These are phyloP conservation scores for Calameuta idolon DNA, from an alignment of 2,888 invertebrate species.

Conservation along the genomic window DNA sequence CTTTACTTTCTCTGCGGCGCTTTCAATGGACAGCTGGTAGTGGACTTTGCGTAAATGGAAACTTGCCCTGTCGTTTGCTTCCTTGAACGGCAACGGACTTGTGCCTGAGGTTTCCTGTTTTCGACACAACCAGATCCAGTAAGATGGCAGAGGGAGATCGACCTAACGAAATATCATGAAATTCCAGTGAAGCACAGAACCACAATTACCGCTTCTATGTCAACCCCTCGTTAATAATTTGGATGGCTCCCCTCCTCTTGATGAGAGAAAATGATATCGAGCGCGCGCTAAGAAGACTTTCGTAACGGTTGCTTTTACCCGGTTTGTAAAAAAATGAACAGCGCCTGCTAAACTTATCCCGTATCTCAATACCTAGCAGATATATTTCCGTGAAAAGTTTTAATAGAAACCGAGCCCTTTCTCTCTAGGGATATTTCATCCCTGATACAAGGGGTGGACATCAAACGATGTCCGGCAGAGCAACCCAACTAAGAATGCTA, in stretches of 20 bases:
- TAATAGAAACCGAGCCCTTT: slow-evolving; percentile 41
- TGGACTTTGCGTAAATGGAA: not conserved
- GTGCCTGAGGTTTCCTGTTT: not conserved
- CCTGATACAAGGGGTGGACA: slow-evolving; percentile 41
- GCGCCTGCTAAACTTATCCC: not conserved
- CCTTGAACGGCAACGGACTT: not conserved
- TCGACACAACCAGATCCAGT: not conserved
- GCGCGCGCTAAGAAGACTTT: not conserved
- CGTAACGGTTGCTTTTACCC: not conserved
- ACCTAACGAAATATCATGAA: not conserved
- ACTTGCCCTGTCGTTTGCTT: not conserved
- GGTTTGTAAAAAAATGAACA: not conserved
- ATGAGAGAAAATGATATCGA: not conserved
- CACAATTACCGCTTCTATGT: not conserved
- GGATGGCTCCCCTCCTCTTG: not conserved
- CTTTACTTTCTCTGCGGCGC: not conserved
- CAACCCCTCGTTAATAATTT: not conserved
- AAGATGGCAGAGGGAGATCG: not conserved
- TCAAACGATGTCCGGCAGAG: slow-evolving; percentile 19
- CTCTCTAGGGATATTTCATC: slow-evolving; percentile 39
- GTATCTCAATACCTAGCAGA: not conserved
- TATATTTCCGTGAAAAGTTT: slow-evolving; percentile 28
- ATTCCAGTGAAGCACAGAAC: not conserved
- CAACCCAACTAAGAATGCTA: slow-evolving; percentile 40
- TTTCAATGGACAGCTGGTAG: not conserved